Evolutionary conservation across 2,888 invertebrate species (phyloP), one percentile per base, ranked within the genome.

Genomic region (Hyposoter dolosus): DNA sequence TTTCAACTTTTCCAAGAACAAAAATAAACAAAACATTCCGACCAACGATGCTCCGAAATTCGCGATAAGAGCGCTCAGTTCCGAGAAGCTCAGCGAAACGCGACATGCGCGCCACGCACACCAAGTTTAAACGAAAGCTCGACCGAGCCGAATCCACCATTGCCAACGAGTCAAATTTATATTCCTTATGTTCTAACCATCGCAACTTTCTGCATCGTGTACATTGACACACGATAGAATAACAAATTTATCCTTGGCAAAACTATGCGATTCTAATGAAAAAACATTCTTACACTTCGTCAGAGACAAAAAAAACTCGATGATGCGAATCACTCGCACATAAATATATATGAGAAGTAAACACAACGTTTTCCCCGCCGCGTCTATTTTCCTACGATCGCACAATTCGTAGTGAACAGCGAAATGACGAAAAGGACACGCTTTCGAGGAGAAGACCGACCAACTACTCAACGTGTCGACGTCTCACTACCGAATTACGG

Each of bases 1-100:
- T 71, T 81, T 77, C 47, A 12, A 12, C 53, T 28, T 19, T 53
- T 3, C n/a, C 69, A 12, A 56, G 6, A 15, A 28, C 9, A 12
- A 60, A 15, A 60, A 19, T 5, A 56, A 56, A 40, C 10, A 32
- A n/a, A n/a, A 40, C 23, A 1, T 50, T 71, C 40, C 40, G 40
- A 40, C 1, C 40, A 10, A 40, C 15, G 45, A 53, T 45, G 32
- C 32, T n/a, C 32, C 17, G n/a, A 53, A 5, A 53, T 53, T 6
- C 9, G 19, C 6, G n/a, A 28, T 28, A 28, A 60, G 15, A 28
- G 17, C 28, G 19, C 53, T 56, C 53, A 40, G 40, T 23, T 43
- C 19, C 9, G 50, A 79, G 80, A 74, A 84, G 83, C 75, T 79
- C 69, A 69, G 75, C 10, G 69, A 60, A 63, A 28, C 45, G 43